Base-by-base conservation (phyloP, 2,888 invertebrate species). In the Drosophila neonasuta region DNA sequence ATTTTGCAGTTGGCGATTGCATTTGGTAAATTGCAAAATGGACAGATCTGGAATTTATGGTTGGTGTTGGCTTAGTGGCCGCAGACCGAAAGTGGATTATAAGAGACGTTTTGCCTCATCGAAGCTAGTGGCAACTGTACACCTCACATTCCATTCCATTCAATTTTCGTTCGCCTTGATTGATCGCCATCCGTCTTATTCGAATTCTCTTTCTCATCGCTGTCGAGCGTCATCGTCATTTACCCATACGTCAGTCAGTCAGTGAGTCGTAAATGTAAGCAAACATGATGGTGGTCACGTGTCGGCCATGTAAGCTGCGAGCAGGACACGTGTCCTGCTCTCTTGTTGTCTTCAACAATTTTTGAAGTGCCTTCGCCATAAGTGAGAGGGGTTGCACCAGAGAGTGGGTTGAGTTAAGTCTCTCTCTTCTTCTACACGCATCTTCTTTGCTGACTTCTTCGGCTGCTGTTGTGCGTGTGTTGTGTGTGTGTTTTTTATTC, bases 281-380 rank as follows among this genome's bases (percentile, higher is more conserved):
- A 90, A 90, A 90, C 89, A 90, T 90, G 87, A 90, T 89, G 90
- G 90, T 84, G 90, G 90, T 90, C 90, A 90, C 90, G 90, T 90
- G 90, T 71, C 90, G 55, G 54, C 67, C 77, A 76, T 89, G 88
- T 87, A 81, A 84, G 84, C 83, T 85, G 68, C 72, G 73, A 70
- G 71, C 66, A 70, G 71, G 90, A 85, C 90, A 90, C 90, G 90
- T 90, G 90, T 87, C 81, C 54, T 81, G 59, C 71, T 74, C 77
- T 71, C 24, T 24, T 24, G 24, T 24, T 82, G 78, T 74, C 78
- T 78, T 72, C 69, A 80, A 80, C 80, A 69, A 74, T 77, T 79
- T 68, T 68, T 79, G 74, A 77, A 86, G 86, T 80, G 73, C 67
- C 56, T 24, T 24, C 61, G 63, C 51, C 44, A 36, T 34, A 51